Evolutionary conservation across 2,888 invertebrate species (phyloP), one percentile per base, ranked within the genome.

Genomic region (Abscondita cerata): DNA sequence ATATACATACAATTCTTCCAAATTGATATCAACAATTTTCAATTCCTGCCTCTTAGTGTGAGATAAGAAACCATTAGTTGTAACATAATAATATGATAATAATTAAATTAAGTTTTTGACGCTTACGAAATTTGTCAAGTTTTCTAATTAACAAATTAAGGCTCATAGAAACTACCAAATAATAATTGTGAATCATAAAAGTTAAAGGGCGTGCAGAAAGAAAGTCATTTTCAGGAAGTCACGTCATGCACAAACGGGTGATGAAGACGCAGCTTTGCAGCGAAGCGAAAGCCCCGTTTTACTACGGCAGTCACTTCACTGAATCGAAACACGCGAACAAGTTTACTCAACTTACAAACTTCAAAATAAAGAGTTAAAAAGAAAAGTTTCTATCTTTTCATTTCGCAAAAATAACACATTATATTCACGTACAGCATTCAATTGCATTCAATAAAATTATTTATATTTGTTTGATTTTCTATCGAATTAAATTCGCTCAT

Each of bases 241-340:
- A 64, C 65, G 67, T 67, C 67, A 67, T 65, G 58, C 62, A 66
- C 65, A 68, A 64, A 55, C 55, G 62, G 54, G 68, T 58, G 64
- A 63, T 65, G 64, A 68, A 68, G 68, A 64, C 65, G 65, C 65
- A 66, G 67, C 55, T 67, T 67, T 59, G 53, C 64, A 65, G 52
- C 61, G 59, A 65, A 61, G 63, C 67, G 63, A 61, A 58, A 59
- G 61, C 57, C 54, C 52, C 57, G 62, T 52, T 57, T 62, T 59
- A 60, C 60, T 58, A 62, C 62, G 62, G 60, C 61, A 60, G 59
- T 63, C 65, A 67, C 65, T 67, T 64, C 68, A 62, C 64, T 59
- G 67, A 63, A 52, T 61, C 58, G 58, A 62, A 67, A 64, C 68
- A 68, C 68, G 66, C 68, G 65, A 66, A 55, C 62, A 61, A 61